A percentile compares a stretch with the other conserved stretches of the same genome.
These are phyloP conservation scores for Scelioninae gen. 2 DNA, from an alignment of 2,888 invertebrate genomes.

Conservation along the genomic window DNA sequence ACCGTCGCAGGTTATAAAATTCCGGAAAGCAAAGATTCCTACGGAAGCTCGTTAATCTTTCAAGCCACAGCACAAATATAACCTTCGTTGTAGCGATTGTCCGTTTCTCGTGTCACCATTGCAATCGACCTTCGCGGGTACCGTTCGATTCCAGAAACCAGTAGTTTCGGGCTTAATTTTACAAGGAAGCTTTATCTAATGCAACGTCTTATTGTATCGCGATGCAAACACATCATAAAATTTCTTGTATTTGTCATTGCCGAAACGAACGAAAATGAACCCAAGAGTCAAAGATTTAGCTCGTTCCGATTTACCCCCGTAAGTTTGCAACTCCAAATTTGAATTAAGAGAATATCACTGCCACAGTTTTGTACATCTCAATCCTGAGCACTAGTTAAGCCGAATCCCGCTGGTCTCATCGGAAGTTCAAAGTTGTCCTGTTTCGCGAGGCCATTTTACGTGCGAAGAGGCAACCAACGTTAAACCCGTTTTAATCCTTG, in stretches of 20 bases:
- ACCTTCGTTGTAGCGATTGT: conserved; percentile 34
- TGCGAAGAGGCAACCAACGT: neutral
- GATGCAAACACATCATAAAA: neutral
- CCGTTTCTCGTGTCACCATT: conserved; percentile 19
- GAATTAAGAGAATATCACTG: conserved; percentile 36
- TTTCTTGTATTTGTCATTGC: no score
- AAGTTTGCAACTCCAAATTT: neutral
- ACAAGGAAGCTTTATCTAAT: conserved; percentile 7
- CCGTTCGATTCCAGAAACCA: neutral
- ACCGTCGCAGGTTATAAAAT: neutral
- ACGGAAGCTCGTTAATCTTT: neutral
- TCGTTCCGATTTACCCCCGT: no score
- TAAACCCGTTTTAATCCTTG: neutral
- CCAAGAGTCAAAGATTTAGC: no score
- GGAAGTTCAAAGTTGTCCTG: conserved; percentile 1
- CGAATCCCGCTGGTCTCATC: conserved; percentile 3
- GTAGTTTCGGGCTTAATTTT: conserved; percentile 31
- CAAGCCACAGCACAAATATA: conserved; percentile 35
- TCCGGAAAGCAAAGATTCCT: neutral
- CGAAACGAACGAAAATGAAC: no score
- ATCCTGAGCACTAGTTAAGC: conserved; percentile 19
- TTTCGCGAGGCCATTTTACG: no score
- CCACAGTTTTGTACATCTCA: conserved; percentile 42
- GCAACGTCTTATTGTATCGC: neutral
- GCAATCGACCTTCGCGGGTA: neutral